Base-by-base conservation (phyloP, 2,888 invertebrate species). In the Polietes domitor region DNA sequence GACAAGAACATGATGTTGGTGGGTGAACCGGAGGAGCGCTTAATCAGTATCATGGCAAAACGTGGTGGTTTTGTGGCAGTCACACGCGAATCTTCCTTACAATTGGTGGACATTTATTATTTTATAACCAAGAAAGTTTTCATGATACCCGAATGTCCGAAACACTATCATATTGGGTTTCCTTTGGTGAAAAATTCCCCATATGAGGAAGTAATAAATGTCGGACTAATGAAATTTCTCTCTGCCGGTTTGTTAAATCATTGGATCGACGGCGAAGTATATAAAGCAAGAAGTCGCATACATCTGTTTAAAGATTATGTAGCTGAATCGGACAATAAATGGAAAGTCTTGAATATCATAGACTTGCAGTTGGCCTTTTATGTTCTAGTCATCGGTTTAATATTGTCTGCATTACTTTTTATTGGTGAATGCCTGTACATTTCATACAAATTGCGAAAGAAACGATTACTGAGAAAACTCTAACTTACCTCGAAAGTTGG, bases 281-380 rank as follows among this genome's bases (percentile, higher is more conserved):
- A 89, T 75, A 87, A 89, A 24, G 89, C 91, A 37, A 89, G 88
- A 74, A 82, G 90, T 32, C 86, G 82, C 24, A 88, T 89, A 19
- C 87, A 90, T 0, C 86, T 85, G 7, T 88, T 87, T 12, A 86
- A 89, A 0, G 88, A 88, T 1, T 87, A 88, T 53, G 70, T 87
- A 58, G 87, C 85, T n/a, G 86, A 88, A 21, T 80, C 88, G 19
- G 88, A 83, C 24, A 79, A 88, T 4, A 86, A 88, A 2, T 90
- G 90, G 88, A 92, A 92, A 83, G 85, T 90, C 0, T 87, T 92
- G 10, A 91, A 90, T 0, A 85, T 92, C 4, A 86, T 77, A 1
- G 92, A 93, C 82, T 87, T 93, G 2, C 92, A 92, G 70, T 86
- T 92, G 47, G 86, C 91, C 0, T 92, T 92, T 85, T 90, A 91